Percentiles rank a stretch among this genome's conserved stretches.
These are phyloP conservation scores for Ptilonorhynchus violaceus DNA, from an alignment of 2,113 vertebrate species.

Conservation along the genomic window DNA sequence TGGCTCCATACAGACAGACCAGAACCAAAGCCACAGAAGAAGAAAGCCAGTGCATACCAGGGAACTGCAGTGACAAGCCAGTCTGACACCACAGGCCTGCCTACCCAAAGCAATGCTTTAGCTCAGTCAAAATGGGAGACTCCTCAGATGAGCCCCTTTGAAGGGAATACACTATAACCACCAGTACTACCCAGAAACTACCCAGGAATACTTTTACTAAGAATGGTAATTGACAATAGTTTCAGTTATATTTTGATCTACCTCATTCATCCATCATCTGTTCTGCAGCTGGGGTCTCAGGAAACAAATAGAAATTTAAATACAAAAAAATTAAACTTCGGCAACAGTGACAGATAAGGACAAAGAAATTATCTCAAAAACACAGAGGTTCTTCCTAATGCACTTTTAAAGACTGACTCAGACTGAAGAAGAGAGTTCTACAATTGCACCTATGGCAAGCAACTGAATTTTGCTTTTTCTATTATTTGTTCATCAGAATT, in stretches of 20 bases:
- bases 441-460: not conserved
- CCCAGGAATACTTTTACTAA: not conserved
- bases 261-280: not conserved
- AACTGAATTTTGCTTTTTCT: not conserved
- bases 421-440: not conserved
- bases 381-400: not conserved
- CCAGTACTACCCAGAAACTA: not conserved
- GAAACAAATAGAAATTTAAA: not conserved
- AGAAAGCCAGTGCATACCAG: not conserved
- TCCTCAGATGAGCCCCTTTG: not conserved
- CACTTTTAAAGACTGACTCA: not conserved
- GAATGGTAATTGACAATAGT: not conserved
- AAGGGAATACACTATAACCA: not conserved
- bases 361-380: not conserved
- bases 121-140: rapidly evolving
- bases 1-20: not conserved
- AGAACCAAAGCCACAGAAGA: not conserved
- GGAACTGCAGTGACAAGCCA: not conserved
- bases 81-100: not conserved
- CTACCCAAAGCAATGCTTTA: not conserved
- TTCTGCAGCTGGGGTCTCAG: not conserved
- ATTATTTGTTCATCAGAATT: not conserved
- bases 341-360: not conserved
- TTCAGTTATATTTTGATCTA: not conserved
- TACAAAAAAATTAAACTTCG: not conserved